Evolutionary conservation across 1,140 invertebrate species (phyloP).

Genomic region (Zaprionus tsacasi): DNA sequence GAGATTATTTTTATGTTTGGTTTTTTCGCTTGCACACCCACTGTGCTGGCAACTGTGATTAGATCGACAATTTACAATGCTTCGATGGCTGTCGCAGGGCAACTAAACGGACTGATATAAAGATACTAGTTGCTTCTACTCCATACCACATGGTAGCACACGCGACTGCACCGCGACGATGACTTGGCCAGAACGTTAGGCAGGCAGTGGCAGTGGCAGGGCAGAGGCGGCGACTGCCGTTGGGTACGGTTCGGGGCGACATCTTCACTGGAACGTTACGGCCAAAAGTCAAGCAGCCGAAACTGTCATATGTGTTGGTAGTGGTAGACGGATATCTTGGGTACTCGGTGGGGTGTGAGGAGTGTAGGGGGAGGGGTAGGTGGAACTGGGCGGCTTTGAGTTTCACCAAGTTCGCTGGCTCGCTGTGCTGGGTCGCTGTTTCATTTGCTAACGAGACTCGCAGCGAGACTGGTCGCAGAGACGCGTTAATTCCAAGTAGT

Average conservation of each 20-base stretch:
- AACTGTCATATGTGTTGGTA: constrained; percentile 32
- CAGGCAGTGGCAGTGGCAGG: background rate
- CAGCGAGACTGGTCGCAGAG: constrained; percentile 55
- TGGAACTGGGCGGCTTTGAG: constrained; percentile 18
- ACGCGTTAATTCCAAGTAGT: constrained; percentile 45
- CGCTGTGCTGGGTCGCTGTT: constrained; percentile 42
- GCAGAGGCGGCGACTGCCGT: background rate
- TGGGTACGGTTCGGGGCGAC: constrained; percentile 19
- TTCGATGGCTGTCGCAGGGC: constrained; percentile 76
- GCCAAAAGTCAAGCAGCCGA: constrained; percentile 71
- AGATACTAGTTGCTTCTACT: background rate
- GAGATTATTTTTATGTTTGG: background rate
- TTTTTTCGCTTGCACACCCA: constrained; percentile 4
- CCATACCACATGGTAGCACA: background rate
- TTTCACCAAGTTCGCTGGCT: constrained; percentile 50
- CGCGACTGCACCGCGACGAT: background rate
- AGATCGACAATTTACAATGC: constrained; percentile 79
- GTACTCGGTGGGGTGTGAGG: background rate
- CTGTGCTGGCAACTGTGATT: constrained; percentile 61
- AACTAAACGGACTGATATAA: constrained; percentile 32
- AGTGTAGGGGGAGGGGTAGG: background rate
- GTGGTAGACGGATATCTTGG: background rate
- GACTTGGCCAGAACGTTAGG: constrained; percentile 7
- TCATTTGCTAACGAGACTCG: constrained; percentile 70
- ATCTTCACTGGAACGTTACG: constrained; percentile 71